Evolutionary conservation across 2,797 vertebrate species (phyloP), one percentile per base, ranked within the genome.

Genomic region (Kryptopterus vitreolus): DNA sequence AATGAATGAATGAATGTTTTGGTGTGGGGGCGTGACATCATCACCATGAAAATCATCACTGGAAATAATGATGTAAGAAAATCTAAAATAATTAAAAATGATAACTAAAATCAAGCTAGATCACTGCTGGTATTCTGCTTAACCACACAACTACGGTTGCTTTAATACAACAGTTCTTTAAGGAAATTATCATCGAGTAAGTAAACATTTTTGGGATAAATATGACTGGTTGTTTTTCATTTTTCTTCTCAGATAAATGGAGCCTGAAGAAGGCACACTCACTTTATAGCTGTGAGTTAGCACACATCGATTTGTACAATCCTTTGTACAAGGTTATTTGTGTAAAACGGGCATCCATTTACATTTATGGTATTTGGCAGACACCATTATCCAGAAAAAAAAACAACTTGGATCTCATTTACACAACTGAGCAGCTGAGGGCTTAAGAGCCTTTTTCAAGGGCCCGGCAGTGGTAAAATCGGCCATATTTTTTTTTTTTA

Each of bases 1-100:
- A n/a, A n/a, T n/a, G n/a, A n/a, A n/a, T n/a, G n/a, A n/a, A n/a
- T 55, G 53, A 20, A 20, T 55, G 53, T n/a, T 16, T 63, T 7
- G 38, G 61, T 65, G 9, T 38, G 20, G 24, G 63, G 7, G 22
- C 46, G 63, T 26, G 2, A n/a, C n/a, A n/a, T 50, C 46, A 48
- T 70, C 31, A 31, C 26, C 31, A 18, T 12, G 48, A 71, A 71
- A 70, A 53, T 48, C n/a, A 71, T 53, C 26, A 22, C 68, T 71
- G 16, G 33, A 29, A 22, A 26, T 31, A 71, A 26, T 69, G 10
- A 48, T n/a, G 66, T 4, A 26, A 31, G 4, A 53, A 71, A 53
- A 50, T 48, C 66, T 50, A 48, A 29, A 43, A 2, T 1, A 10
- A 43, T 7, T 7, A 38, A 38, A 43, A 50, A 69, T 50, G 3